A percentile compares a stretch with the other conserved stretches of the same genome.
phyloP scores from a whole-genome alignment of 2,113 vertebrate species.

The Rattus norvegicus region GRCr8 NC_086021.1:77727501-77728000 shows the following conservation, averaged over 20 bases:
- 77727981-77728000: not conserved
- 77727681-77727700: not conserved
- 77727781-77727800: not conserved
- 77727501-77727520: not conserved
- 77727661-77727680: not conserved
- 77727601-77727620: not conserved
- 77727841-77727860: not conserved
- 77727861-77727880: not conserved
- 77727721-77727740: not conserved
- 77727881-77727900: not conserved
- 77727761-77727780: not conserved
- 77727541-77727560: not conserved
- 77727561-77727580: not conserved
- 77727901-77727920: not conserved
- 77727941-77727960: not conserved
- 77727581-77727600: not conserved
- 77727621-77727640: not conserved
- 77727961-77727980: slow-evolving; percentile 35
- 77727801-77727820: not conserved
- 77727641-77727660: not conserved
- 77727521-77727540: not conserved
- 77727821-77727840: not conserved
- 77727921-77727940: not conserved
- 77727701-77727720: not conserved
- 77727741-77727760: not conserved